Percentiles rank a stretch among this genome's conserved stretches.
Evolutionary conservation across 2,888 invertebrate genomes (phyloP).

Genomic region (Hirtodrosophila alboralis): DNA sequence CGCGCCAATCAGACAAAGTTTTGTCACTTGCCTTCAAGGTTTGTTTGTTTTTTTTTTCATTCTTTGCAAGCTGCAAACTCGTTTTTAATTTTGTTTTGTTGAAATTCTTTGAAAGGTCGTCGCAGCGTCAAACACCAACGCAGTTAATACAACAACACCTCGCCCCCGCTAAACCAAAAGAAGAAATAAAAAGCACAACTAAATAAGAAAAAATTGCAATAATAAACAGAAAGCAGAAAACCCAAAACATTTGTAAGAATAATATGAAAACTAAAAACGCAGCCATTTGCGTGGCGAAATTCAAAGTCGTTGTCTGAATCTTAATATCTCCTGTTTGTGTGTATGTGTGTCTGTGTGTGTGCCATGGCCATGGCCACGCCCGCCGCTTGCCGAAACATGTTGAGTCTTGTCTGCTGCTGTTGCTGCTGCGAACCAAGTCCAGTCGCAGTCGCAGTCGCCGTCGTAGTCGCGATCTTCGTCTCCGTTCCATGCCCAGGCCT

Average conservation of each 20-base stretch:
- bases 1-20: conserved; percentile 44
- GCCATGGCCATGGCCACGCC: conserved; percentile 55
- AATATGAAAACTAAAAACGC: conserved; percentile 56
- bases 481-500: conserved; percentile 28
- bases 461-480: conserved; percentile 11
- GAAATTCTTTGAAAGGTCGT: conserved; percentile 72
- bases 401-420: conserved; percentile 33
- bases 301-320: conserved; percentile 52
- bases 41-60: conserved; percentile 6
- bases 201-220: conserved; percentile 33
- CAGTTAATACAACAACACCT: conserved; percentile 21
- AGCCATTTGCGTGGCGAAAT: conserved; percentile 70
- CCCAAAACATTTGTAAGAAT: conserved; percentile 36
- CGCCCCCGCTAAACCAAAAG: conserved; percentile 18
- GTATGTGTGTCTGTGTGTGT: conserved; percentile 18
- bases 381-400: conserved; percentile 50
- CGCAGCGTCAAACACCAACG: conserved; percentile 38
- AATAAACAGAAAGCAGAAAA: conserved; percentile 40
- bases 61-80: conserved; percentile 44
- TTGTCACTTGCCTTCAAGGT: conserved; percentile 34
- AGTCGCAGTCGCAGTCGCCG: conserved; percentile 23
- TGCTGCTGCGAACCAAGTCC: conserved; percentile 18
- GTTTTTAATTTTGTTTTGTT: conserved; percentile 46
- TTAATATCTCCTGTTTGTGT: conserved; percentile 26
- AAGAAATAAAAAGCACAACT: no score